Evolutionary conservation across 2,797 vertebrate species (phyloP).

Genomic region (Oophaga sylvatica): DNA sequence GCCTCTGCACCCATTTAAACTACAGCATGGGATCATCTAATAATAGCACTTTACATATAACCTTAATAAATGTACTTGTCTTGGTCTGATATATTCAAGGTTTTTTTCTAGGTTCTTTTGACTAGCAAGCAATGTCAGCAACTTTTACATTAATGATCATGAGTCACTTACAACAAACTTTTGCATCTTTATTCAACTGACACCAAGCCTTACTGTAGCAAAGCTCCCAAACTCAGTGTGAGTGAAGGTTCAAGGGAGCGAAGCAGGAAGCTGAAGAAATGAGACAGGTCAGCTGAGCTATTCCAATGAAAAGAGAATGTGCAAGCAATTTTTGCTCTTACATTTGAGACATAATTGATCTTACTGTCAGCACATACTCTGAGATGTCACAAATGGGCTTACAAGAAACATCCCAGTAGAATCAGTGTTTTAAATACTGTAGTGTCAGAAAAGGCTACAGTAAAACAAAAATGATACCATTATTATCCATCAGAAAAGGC

Average conservation of each 20-base stretch:
- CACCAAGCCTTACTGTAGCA: not conserved
- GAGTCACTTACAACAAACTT: not conserved
- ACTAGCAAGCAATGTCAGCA: not conserved
- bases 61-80: not conserved
- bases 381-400: not conserved
- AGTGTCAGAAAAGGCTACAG: not conserved
- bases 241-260: not conserved
- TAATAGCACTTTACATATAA: not conserved
- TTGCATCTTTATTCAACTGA: not conserved
- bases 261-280: not conserved
- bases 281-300: not conserved
- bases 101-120: not conserved
- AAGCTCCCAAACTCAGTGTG: not conserved
- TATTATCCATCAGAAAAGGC: not conserved
- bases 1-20: not conserved
- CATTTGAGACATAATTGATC: not conserved
- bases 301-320: not conserved
- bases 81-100: not conserved
- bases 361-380: not conserved
- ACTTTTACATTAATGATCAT: not conserved
- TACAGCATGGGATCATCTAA: not conserved
- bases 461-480: not conserved
- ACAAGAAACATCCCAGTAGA: not conserved
- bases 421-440: not conserved
- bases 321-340: not conserved